Evolutionary conservation across 2,888 invertebrate genomes (phyloP), one percentile per base, ranked within the genome.

Genomic region (Salticus scenicus): DNA sequence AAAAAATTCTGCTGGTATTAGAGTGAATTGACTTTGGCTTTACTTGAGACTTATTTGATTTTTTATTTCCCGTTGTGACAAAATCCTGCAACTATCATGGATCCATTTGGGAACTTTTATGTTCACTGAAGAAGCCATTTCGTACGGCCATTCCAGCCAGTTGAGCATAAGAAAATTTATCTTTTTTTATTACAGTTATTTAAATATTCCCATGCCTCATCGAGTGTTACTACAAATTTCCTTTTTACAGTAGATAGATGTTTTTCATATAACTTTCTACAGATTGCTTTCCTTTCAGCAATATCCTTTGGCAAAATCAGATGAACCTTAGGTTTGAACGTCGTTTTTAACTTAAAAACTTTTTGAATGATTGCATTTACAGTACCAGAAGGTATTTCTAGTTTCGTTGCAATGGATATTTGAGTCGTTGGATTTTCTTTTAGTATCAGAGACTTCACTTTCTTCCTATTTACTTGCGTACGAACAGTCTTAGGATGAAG

Each of bases 1-100:
- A 30, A 66, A 66, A 28, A 30, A 66, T 66, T 30, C 66, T 66
- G 66, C 66, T 66, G 57, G 24, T 57, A 57, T 30, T 66, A 66
- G 17, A 66, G 66, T 30, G 30, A 57, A 57, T 24, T 66, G 30
- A 31, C 30, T 30, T 66, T 28, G 17, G 30, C 17, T 31, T 1
- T 66, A 30, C 31, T 66, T 66, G 66, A 66, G 31, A 66, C 30
- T 30, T 28, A 30, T 30, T 66, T 31, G n/a, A 31, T 10, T 12
- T 66, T 66, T 66, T 30, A 7, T n/a, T 66, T 66, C 2, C 57
- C 17, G 57, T 57, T 57, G 57, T 57, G 24, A 57, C 57, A 57
- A 57, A 57, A 57, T 57, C 7, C 17, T 20, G 57, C 57, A 57
- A 24, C 24, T 24, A 57, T 57, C 57, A 57, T 57, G 57, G 24